These are phyloP conservation scores for Agriopis leucophaearia DNA, from an alignment of 2,888 invertebrate genomes.

Conservation along the genomic window DNA sequence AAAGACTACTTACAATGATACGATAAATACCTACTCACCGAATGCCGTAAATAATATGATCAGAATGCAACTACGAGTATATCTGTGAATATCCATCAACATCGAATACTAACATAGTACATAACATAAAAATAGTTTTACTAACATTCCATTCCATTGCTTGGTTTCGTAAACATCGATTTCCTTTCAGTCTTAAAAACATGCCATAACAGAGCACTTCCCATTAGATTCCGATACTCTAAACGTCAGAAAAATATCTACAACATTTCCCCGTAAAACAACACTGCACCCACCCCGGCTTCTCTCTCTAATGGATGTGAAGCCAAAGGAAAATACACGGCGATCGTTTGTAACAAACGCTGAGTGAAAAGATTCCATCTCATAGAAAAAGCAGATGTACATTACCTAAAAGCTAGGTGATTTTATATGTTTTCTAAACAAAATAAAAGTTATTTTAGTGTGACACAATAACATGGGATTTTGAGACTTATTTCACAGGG, in stretches of 20 bases:
- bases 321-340: constrained; percentile 19
- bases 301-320: constrained; percentile 25
- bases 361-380: constrained; percentile 14
- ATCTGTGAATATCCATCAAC: too few species aligned
- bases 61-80: too few species aligned
- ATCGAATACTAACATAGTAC: too few species aligned
- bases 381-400: constrained; percentile 19
- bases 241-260: constrained; percentile 17
- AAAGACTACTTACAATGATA: too few species aligned
- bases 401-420: not conserved
- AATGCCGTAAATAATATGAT: too few species aligned
- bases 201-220: not conserved
- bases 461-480: too few species aligned
- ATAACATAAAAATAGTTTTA: too few species aligned
- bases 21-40: too few species aligned
- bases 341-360: constrained; percentile 19
- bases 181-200: not conserved
- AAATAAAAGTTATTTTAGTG: not conserved
- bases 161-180: not conserved
- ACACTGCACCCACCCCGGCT: not conserved
- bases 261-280: constrained; percentile 11
- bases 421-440: not conserved
- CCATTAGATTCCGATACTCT: constrained; percentile 3
- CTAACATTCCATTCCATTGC: not conserved
- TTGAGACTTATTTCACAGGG: too few species aligned